Evolutionary conservation across 2,888 invertebrate species (phyloP), one percentile per base, ranked within the genome.

Genomic region (Galerucella pusilla): DNA sequence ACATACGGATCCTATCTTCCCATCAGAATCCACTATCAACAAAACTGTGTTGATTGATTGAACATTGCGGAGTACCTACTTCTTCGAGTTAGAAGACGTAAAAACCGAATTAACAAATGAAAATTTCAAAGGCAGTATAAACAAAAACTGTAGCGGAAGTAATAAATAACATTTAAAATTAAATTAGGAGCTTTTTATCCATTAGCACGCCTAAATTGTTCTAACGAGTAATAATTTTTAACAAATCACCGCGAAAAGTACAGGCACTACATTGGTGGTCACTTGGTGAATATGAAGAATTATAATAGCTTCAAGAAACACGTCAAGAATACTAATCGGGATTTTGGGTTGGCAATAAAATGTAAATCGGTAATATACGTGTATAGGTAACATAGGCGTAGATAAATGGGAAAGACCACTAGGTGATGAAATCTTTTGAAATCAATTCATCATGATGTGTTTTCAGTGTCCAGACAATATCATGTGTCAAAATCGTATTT

Each of bases 121-220:
- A 49, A 20, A 20, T 57, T 57, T 16, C 2, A 6, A 1, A n/a
- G 6, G n/a, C 14, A n/a, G n/a, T 52, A 52, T 52, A n/a, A 52
- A 52, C 2, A 20, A 57, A 16, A 49, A 49, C 49, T 49, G 14
- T 57, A 57, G 11, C 57, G 57, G 57, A 57, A 9, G 57, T 57
- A 57, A 57, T 57, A 57, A 20, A 57, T 10, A 20, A 16, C 2
- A 16, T 16, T 57, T 57, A 20, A 20, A 57, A 57, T 57, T 57
- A 57, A 57, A 57, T 57, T 20, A 57, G 57, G 57, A 57, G 57
- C 20, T 57, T 57, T 57, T 57, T 9, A 57, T 1, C 20, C 10
- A 57, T 57, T 57, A 57, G 20, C 57, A 57, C 57, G 57, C 20
- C 57, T 57, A 20, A 57, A 20, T 57, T 57, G 57, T 57, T 20